These are phyloP conservation scores for Hippocampus guttulatus DNA, from an alignment of 2,113 vertebrate genomes.

Conservation along the genomic window DNA sequence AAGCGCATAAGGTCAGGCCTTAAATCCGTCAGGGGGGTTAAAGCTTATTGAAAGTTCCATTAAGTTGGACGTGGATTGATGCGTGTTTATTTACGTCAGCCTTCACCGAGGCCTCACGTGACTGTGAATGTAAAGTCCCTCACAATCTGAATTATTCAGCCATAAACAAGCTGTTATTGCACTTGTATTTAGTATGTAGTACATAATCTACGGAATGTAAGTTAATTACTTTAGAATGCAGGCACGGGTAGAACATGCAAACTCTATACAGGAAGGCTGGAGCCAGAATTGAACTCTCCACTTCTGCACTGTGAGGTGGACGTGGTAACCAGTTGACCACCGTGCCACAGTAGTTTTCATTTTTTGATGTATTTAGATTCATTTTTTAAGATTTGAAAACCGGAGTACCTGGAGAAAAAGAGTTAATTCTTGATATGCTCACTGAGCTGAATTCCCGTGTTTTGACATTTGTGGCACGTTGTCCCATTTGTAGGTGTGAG, in stretches of 20 bases:
- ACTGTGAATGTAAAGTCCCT: not conserved
- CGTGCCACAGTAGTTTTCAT: not conserved
- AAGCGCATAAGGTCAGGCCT: not conserved
- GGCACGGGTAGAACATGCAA: too few relatives aligned
- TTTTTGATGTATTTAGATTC: not conserved
- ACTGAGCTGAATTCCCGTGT: not conserved
- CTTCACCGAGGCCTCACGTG: not conserved
- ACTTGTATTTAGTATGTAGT: not conserved
- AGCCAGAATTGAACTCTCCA: too few relatives aligned
- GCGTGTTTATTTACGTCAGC: not conserved
- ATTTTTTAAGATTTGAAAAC: not conserved
- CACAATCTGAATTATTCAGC: not conserved
- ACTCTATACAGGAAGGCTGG: too few relatives aligned
- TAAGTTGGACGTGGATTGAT: not conserved
- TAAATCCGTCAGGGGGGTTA: slow-evolving; percentile 2
- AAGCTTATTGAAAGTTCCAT: not conserved
- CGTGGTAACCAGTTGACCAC: too few relatives aligned
- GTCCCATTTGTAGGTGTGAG: too few relatives aligned
- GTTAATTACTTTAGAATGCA: too few relatives aligned
- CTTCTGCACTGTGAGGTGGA: too few relatives aligned
- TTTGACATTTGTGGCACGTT: not conserved
- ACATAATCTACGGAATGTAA: not conserved
- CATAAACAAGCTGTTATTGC: not conserved
- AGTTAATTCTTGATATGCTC: not conserved
- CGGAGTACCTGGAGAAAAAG: too few relatives aligned